phyloP scores from a whole-genome alignment of 2,113 vertebrate genomes.

The Cichladusa arquata region DNA sequence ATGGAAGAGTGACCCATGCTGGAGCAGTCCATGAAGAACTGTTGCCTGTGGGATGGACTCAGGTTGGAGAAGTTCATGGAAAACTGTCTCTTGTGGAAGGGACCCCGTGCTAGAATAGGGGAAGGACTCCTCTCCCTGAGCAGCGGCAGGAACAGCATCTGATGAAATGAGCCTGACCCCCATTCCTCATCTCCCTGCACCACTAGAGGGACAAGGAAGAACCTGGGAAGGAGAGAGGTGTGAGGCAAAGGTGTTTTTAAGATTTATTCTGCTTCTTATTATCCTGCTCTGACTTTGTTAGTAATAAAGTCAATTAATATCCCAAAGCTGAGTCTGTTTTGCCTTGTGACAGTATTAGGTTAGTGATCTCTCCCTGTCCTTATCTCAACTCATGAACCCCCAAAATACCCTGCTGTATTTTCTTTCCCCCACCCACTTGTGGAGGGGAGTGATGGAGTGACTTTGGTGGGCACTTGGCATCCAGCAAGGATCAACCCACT shows the following conservation, averaged over 20 bases:
- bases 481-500: not conserved
- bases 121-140: not conserved
- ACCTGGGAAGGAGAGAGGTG: not conserved
- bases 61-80: fast-evolving
- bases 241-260: not conserved
- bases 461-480: not conserved
- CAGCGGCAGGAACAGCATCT: not conserved
- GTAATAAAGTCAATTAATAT: not conserved
- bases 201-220: not conserved
- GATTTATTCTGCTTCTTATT: not conserved
- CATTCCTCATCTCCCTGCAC: not conserved
- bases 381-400: not conserved
- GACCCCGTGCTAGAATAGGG: not conserved
- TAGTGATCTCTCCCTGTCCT: not conserved
- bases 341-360: not conserved
- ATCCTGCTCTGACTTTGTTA: not conserved
- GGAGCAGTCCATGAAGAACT: not conserved
- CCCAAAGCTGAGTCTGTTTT: not conserved
- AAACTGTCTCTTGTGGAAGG: not conserved
- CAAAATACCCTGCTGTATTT: not conserved
- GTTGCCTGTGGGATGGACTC: not conserved
- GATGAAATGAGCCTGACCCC: not conserved
- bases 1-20: not conserved
- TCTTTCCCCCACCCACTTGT: not conserved
- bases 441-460: not conserved